Percentiles rank a stretch among this genome's conserved stretches.
Conservation (phyloP, 2,888 invertebrate species). For the Ischnura elegans region DNA sequence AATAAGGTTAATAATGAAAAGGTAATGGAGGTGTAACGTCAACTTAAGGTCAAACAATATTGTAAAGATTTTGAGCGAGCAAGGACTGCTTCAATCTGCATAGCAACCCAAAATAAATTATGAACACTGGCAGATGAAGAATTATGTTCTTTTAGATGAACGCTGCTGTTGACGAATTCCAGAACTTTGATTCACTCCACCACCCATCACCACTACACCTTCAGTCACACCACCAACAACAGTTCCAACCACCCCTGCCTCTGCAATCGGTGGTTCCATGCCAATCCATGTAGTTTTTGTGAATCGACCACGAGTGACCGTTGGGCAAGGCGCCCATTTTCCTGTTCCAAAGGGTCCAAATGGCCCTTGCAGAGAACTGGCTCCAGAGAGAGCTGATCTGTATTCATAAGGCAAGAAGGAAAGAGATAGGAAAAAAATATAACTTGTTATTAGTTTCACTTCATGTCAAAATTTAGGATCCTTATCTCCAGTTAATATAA, state of each 20-base stretch:
- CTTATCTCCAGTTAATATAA: background rate
- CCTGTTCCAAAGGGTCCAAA: slow-evolving; percentile 58
- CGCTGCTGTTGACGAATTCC: slow-evolving; percentile 48
- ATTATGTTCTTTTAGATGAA: slow-evolving; percentile 50
- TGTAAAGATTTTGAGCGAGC: background rate
- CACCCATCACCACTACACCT: slow-evolving; percentile 48
- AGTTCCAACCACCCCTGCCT: slow-evolving; percentile 43
- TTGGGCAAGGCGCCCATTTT: slow-evolving; percentile 56
- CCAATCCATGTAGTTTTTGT: slow-evolving; percentile 62
- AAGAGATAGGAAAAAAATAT: background rate
- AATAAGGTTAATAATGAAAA: no score
- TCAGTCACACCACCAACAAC: slow-evolving; percentile 54
- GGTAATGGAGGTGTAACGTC: no score
- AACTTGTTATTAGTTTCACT: background rate
- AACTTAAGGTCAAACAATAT: background rate
- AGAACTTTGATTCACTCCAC: slow-evolving; percentile 34
- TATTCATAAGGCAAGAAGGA: background rate
- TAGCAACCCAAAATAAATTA: background rate
- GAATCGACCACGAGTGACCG: slow-evolving; percentile 54
- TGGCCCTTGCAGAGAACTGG: slow-evolving; percentile 53
- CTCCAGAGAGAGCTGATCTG: slow-evolving; percentile 54
- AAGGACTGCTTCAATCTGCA: background rate
- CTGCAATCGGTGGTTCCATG: slow-evolving; percentile 61
- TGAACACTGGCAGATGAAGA: background rate
- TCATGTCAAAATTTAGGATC: background rate